Base-by-base conservation (phyloP, 1,140 invertebrate species). In the Aphelenchoides besseyi region DNA sequence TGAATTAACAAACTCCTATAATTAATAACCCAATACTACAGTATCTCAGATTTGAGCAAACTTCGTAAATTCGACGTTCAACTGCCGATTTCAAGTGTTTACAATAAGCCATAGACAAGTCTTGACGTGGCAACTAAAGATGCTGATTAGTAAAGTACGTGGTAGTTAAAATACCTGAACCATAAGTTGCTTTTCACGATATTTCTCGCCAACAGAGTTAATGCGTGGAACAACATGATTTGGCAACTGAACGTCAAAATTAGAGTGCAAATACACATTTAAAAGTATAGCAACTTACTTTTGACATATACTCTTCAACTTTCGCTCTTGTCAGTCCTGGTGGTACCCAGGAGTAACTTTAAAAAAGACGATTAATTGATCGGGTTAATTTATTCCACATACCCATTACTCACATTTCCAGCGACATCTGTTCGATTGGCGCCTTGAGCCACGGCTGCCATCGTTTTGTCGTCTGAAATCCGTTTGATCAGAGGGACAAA, bases 31-130 rank as follows among this genome's bases (percentile, higher is more conserved):
- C 5, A 41, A n/a, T n/a, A 8, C n/a, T 41, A 41, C 5, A 8
- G 5, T 41, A n/a, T 8, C 89, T 82, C 91, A 94, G 74, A 69
- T 66, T 52, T 33, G 8, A 72, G 30, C 37, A 5, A 69, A 5
- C 26, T 61, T 81, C 78, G 54, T 77, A 80, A 3, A 79, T 78
- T 36, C 83, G 82, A 30, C 80, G 68, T 69, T 84, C 83, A 3
- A 71, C 62, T 16, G 71, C 74, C 85, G 75, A 80, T 35, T 64
- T 92, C 68, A 95, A 88, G 84, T 94, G 92, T 80, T 91, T 90
- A 84, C 93, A 95, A 82, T 94, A 93, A 62, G 91, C 89, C 74
- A 92, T 86, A 16, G 92, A 91, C 41, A 97, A 88, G 85, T 98
- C 95, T 87, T 97, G 94, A 23, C 83, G 73, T 16, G 94, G 94